A percentile compares a stretch with the other conserved stretches of the same genome.
Evolutionary conservation across 2,797 vertebrate genomes (phyloP).

Genomic region (Sebastes kiyomatsui): DNA sequence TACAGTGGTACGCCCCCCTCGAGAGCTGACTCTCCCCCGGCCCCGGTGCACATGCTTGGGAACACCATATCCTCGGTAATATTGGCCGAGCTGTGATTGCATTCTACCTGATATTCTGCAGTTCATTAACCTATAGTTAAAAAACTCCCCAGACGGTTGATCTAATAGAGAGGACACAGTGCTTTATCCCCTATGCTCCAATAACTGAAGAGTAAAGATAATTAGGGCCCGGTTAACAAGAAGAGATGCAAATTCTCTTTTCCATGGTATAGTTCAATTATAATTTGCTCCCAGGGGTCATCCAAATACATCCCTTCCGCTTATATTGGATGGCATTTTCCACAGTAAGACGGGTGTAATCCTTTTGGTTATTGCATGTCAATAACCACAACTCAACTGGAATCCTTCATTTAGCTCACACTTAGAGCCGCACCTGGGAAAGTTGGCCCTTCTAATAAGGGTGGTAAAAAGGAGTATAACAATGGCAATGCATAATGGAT

Average conservation of each 20-base stretch:
- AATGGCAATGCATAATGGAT: slow-evolving; percentile 79
- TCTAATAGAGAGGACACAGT: slow-evolving; percentile 78
- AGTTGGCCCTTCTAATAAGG: slow-evolving; percentile 70
- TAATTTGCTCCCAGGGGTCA: slow-evolving; percentile 80
- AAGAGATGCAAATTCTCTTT: slow-evolving; percentile 75
- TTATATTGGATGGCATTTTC: slow-evolving; percentile 75
- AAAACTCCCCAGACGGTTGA: slow-evolving; percentile 79
- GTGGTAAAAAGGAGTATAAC: slow-evolving; percentile 67
- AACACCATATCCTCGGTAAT: slow-evolving; percentile 67
- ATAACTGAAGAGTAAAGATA: slow-evolving; percentile 83
- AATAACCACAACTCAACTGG: slow-evolving; percentile 67
- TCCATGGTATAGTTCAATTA: slow-evolving; percentile 74
- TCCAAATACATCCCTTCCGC: slow-evolving; percentile 40
- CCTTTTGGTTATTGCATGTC: slow-evolving; percentile 74
- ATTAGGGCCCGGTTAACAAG: slow-evolving; percentile 80
- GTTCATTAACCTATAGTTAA: slow-evolving; percentile 85
- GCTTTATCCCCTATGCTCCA: slow-evolving; percentile 71
- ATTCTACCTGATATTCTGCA: slow-evolving; percentile 74
- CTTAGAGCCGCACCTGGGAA: slow-evolving; percentile 53
- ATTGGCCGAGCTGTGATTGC: slow-evolving; percentile 77
- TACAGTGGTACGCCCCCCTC: slow-evolving; percentile 48
- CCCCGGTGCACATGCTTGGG: slow-evolving; percentile 46
- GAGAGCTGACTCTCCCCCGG: slow-evolving; percentile 54
- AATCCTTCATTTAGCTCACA: slow-evolving; percentile 72
- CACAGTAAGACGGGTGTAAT: slow-evolving; percentile 60